These are phyloP conservation scores for Incurvaria masculella DNA, from an alignment of 2,888 invertebrate genomes.

Conservation along the genomic window DNA sequence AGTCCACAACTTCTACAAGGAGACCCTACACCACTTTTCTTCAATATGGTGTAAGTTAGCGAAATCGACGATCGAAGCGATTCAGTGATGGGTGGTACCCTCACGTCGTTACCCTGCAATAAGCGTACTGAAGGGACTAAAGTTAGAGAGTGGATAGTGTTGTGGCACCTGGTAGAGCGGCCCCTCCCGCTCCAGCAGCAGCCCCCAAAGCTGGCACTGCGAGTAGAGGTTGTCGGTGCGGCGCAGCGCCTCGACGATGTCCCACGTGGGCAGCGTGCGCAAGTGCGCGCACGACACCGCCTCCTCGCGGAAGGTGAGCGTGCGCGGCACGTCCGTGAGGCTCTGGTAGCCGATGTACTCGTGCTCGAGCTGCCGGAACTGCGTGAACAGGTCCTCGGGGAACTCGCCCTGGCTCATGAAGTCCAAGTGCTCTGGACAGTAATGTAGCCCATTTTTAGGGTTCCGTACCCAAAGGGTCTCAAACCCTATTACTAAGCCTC, in stretches of 20 bases:
- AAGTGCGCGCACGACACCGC: slow-evolving; percentile 54
- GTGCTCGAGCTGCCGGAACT: slow-evolving; percentile 86
- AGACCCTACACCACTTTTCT: too few species aligned
- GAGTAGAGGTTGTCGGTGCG: slow-evolving; percentile 71
- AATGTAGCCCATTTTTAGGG: slow-evolving; percentile 16
- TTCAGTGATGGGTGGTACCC: too few species aligned
- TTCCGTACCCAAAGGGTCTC: slow-evolving; percentile 6
- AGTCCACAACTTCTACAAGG: too few species aligned
- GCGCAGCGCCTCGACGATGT: slow-evolving; percentile 70
- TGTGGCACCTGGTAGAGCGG: slow-evolving; percentile 72
- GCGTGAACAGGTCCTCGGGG: slow-evolving; percentile 69
- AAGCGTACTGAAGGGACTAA: too few species aligned
- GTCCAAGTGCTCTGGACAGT: slow-evolving; percentile 87
- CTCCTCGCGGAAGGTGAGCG: slow-evolving; percentile 70
- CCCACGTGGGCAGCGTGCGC: slow-evolving; percentile 63
- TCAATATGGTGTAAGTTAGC: too few species aligned
- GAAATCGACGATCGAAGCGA: too few species aligned
- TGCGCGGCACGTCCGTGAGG: slow-evolving; percentile 89
- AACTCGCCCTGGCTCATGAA: slow-evolving; percentile 86
- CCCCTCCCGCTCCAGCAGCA: slow-evolving; percentile 78
- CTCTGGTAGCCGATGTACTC: slow-evolving; percentile 95
- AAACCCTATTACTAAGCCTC: too few species aligned
- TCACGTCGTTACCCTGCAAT: too few species aligned
- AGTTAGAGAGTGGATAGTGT: too few species aligned
- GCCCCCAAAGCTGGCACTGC: slow-evolving; percentile 80